Base-by-base conservation (phyloP, 2,797 vertebrate genomes). In the Dipus sagitta region DNA sequence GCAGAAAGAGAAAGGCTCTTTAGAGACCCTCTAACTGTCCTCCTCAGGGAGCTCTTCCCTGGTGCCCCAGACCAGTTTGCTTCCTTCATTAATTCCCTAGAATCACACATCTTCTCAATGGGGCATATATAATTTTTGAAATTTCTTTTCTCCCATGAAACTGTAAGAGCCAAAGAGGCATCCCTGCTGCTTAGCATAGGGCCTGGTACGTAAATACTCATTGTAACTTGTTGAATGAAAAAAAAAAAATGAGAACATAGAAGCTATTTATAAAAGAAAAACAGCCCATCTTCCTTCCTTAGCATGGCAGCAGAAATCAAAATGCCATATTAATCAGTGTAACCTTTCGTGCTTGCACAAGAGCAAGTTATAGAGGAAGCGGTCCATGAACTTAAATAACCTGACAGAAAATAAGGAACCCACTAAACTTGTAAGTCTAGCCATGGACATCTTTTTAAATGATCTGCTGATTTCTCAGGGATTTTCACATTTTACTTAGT, bases 401-500 rank as follows among this genome's bases (percentile, higher is more conserved):
- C 91, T 87, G 34, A 64, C n/a, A 64, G 88, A 96, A 95, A 95
- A 96, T 38, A 89, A 86, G 91, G 91, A 96, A 96, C 91, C 95
- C 76, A 17, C 74, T 42, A 77, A 91, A 84, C 75, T 34, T 77
- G 54, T 58, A 77, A 65, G 6, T 88, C 34, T 84, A 60, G 64
- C 70, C 20, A 28, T 9, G 77, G 14, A 42, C 34, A 38, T 74
- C 77, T 72, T 82, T 81, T 89, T 71, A 88, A 42, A 6, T 54
- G 85, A 93, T 86, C 47, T 95, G 89, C 94, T 92, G 84, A 93
- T 81, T 94, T 77, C 54, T 82, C 32, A 21, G 62, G 92, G 32
- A 70, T 83, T 92, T 92, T 93, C 84, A 92, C 90, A 90, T 90
- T 96, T 90, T 34, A 71, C 81, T 87, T 70, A 67, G 42, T 80